phyloP scores from a whole-genome alignment of 2,888 invertebrate genomes.

The Mantis religiosa region DNA sequence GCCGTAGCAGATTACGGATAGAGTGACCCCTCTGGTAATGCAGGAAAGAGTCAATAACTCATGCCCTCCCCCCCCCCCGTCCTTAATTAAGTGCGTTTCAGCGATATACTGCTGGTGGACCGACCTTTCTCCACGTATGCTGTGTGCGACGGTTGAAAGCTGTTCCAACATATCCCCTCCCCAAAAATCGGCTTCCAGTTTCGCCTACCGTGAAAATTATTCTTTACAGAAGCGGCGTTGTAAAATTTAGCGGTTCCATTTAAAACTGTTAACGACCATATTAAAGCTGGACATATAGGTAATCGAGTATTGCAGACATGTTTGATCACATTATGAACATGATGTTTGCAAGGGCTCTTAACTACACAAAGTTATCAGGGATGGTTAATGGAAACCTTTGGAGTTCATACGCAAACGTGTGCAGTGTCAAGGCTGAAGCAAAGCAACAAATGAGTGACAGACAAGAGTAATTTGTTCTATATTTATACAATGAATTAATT shows the following conservation, averaged over 20 bases:
- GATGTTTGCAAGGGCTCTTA: background rate
- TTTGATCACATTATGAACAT: background rate
- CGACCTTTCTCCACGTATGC: background rate
- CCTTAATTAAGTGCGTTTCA: background rate
- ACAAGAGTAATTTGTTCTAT: no score
- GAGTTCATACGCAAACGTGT: background rate
- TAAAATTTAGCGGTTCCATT: background rate
- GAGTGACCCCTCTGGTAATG: background rate
- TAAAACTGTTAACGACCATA: background rate
- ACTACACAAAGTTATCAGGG: background rate
- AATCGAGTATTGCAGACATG: background rate
- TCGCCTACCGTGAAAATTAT: background rate
- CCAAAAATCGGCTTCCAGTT: background rate
- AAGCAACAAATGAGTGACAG: background rate
- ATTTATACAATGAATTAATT: no score
- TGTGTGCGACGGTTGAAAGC: background rate
- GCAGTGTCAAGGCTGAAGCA: background rate
- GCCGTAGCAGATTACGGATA: background rate
- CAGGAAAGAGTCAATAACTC: background rate
- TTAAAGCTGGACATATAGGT: background rate
- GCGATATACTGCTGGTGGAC: background rate
- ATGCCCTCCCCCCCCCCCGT: background rate
- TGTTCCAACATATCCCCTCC: no score
- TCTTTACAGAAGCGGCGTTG: background rate
- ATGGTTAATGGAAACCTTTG: background rate